Percentiles rank a stretch among this genome's conserved stretches.
phyloP scores from a whole-genome alignment of 2,113 vertebrate genomes.

The Rhadina sibilatrix region DNA sequence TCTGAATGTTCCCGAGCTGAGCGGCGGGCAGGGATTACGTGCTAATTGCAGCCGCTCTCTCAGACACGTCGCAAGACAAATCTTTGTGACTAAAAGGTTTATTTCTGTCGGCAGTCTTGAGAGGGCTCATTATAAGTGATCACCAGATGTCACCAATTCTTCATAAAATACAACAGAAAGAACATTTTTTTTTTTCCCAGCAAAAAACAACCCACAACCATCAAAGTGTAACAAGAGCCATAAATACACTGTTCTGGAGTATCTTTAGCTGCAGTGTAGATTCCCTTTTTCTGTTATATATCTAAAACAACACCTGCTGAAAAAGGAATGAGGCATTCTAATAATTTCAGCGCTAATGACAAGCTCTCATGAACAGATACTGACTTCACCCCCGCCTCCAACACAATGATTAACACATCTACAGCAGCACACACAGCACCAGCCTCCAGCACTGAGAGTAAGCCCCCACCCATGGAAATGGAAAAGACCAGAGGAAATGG shows the following conservation, averaged over 20 bases:
- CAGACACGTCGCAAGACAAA: not conserved
- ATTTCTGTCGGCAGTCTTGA: not conserved
- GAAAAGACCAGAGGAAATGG: not conserved
- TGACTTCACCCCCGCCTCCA: not conserved
- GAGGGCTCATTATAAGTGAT: slow-evolving; percentile 2
- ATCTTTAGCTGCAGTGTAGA: not conserved
- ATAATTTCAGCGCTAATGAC: not conserved
- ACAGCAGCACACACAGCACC: not conserved
- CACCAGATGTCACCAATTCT: slow-evolving; percentile 48
- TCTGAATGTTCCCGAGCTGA: not conserved
- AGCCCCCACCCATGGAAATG: not conserved
- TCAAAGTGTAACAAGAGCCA: not conserved
- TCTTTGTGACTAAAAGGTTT: not conserved
- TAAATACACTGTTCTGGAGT: not conserved
- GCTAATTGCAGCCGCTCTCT: not conserved
- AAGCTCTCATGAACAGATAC: not conserved
- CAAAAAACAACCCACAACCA: not conserved
- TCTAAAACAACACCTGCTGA: not conserved
- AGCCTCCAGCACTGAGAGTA: not conserved
- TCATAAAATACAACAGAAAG: slow-evolving; percentile 1
- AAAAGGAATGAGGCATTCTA: not conserved
- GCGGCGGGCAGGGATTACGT: not conserved
- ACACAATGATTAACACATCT: not conserved
- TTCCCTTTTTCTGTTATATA: not conserved
- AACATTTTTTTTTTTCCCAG: not conserved